phyloP scores from a whole-genome alignment of 2,888 invertebrate genomes.

The Yponomeuta plumbellus region DNA sequence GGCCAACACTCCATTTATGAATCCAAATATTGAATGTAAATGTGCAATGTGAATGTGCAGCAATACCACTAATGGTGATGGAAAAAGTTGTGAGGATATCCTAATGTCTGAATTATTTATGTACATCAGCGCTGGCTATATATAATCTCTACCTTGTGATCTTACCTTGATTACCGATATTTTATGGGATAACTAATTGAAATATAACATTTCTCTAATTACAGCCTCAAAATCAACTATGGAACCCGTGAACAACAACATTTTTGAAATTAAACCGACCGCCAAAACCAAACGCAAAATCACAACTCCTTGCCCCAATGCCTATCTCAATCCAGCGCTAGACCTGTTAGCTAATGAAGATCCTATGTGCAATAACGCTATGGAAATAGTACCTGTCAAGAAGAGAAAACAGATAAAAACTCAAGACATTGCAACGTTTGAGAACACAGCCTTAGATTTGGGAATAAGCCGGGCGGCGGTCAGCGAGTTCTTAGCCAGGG shows the following conservation, averaged over 20 bases:
- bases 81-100: too few species aligned
- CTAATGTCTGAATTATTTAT: too few species aligned
- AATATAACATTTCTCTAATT: not conserved
- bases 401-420: slow-evolving; percentile 59
- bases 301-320: slow-evolving; percentile 48
- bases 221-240: slow-evolving; percentile 30
- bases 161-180: too few species aligned
- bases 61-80: too few species aligned
- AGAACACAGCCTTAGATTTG: slow-evolving; percentile 61
- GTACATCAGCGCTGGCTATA: too few species aligned
- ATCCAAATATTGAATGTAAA: too few species aligned
- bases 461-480: slow-evolving; percentile 53
- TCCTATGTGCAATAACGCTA: slow-evolving; percentile 66
- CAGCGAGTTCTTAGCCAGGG: slow-evolving; percentile 55
- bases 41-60: too few species aligned
- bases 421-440: slow-evolving; percentile 56
- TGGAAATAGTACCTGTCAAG: slow-evolving; percentile 65
- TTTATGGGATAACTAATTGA: too few species aligned
- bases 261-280: slow-evolving; percentile 60
- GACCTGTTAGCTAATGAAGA: slow-evolving; percentile 67
- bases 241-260: slow-evolving; percentile 62
- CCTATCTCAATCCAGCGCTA: slow-evolving; percentile 63
- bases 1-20: too few species aligned
- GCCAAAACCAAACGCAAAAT: slow-evolving; percentile 60
- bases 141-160: too few species aligned